Evolutionary conservation across 2,797 vertebrate genomes (phyloP).

Genomic region (Scolopax bukidnonensis): DNA sequence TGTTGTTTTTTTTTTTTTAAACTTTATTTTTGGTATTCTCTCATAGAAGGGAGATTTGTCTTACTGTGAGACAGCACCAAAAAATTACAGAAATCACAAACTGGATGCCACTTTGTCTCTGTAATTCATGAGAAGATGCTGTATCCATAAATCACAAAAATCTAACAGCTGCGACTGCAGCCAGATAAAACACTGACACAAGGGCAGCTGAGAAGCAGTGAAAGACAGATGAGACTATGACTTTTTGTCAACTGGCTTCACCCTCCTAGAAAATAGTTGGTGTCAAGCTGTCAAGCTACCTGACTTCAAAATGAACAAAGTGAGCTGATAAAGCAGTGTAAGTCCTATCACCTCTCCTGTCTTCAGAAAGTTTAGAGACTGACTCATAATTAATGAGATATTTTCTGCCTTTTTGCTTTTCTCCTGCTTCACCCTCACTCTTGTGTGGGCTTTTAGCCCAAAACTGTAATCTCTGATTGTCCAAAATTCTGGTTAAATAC

Average conservation of each 20-base stretch:
- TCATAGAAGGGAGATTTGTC: not conserved
- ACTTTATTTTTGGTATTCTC: not conserved
- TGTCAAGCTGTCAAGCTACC: not conserved
- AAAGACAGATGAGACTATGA: not conserved
- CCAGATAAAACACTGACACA: not conserved
- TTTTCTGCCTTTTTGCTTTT: not conserved
- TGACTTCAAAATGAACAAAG: not conserved
- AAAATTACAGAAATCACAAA: not conserved
- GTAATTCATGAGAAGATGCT: not conserved
- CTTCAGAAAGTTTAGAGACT: not conserved
- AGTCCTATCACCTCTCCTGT: not conserved
- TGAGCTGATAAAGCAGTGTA: not conserved
- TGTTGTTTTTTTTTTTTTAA: too few relatives aligned
- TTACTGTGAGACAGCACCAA: not conserved
- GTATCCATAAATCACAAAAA: slow-evolving; percentile 14
- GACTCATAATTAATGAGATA: not conserved
- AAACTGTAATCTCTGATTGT: not conserved
- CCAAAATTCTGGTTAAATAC: not conserved
- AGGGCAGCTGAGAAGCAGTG: not conserved
- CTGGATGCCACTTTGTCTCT: not conserved
- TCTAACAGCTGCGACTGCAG: not conserved
- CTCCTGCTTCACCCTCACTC: too few relatives aligned
- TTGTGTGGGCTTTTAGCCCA: not conserved
- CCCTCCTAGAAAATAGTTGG: not conserved
- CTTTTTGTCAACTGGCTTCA: not conserved